Evolutionary conservation across 1,140 invertebrate genomes (phyloP), one percentile per base, ranked within the genome.

Genomic region (Nebria ingens): DNA sequence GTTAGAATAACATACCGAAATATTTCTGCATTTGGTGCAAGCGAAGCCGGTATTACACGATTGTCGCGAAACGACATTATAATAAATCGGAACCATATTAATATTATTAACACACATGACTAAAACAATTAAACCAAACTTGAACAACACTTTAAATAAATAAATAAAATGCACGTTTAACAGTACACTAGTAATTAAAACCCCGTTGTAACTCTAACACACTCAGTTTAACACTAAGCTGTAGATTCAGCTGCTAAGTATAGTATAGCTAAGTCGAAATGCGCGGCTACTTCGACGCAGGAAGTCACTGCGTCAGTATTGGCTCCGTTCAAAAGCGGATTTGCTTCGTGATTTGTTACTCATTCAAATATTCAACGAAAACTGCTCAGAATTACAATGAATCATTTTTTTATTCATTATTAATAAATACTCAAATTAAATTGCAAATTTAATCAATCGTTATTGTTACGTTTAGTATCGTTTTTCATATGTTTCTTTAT

Each of bases 11-110:
- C 68, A 63, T 58, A 70, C 68, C 67, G 67, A 66, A 60, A 68
- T 55, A 0, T 55, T 60, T 52, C 59, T 62, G 59, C 68, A 69
- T 53, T 65, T 69, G 52, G 68, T 59, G 56, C 68, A 70, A 21
- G 62, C 57, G 29, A 70, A 61, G 53, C 69, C 68, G 15, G 66
- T 45, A 17, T 45, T 45, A 65, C n/a, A 70, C 64, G 51, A 70
- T 64, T 57, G 64, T 66, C n/a, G 64, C 57, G 67, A 61, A 11
- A 70, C 67, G n/a, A 67, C 62, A 59, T 68, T 69, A 51, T 69
- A 64, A 58, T 68, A 65, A 42, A 65, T 64, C 20, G 68, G 68
- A 3, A 70, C 66, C 67, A 70, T 69, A 49, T 61, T 61, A 25
- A 63, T 52, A 57, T 65, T 64, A 58, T 65, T 67, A 34, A 68